phyloP scores from a whole-genome alignment of 2,797 vertebrate species.

The Mergus octosetaceus region DNA sequence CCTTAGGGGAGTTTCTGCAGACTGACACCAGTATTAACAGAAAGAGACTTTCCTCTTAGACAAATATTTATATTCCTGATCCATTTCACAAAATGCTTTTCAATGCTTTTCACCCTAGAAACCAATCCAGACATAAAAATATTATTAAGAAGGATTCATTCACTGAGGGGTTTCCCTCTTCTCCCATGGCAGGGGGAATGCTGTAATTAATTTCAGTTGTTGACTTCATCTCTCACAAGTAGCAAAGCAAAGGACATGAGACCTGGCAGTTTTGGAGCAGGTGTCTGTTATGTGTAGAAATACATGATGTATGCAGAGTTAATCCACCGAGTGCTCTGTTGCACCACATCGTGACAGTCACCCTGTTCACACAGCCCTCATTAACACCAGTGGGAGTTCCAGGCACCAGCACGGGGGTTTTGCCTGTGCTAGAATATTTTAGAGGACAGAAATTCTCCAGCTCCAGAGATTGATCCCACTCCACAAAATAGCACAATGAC shows the following conservation, averaged over 20 bases:
- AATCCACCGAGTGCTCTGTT: not conserved
- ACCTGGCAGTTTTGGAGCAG: constrained; percentile 21
- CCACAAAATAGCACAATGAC: not conserved
- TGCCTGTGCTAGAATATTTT: not conserved
- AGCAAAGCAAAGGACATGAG: constrained; percentile 31
- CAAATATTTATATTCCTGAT: not conserved
- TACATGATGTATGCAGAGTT: not conserved
- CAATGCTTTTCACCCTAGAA: not conserved
- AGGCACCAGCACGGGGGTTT: not conserved
- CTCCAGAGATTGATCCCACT: not conserved
- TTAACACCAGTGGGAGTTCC: not conserved
- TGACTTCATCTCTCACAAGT: not conserved
- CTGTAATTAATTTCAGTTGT: constrained; percentile 11
- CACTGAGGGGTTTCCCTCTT: not conserved
- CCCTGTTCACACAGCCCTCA: not conserved
- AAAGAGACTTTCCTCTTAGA: not conserved
- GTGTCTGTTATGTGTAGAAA: constrained; percentile 48
- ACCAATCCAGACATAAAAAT: not conserved
- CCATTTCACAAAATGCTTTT: not conserved
- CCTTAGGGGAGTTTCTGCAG: not conserved
- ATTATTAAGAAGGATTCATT: not conserved
- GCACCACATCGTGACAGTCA: constrained; percentile 12
- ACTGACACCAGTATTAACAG: not conserved
- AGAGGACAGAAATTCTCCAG: not conserved
- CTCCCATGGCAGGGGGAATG: not conserved